Conservation (phyloP, 2,888 invertebrate species). For the Ariolimax columbianus region DNA sequence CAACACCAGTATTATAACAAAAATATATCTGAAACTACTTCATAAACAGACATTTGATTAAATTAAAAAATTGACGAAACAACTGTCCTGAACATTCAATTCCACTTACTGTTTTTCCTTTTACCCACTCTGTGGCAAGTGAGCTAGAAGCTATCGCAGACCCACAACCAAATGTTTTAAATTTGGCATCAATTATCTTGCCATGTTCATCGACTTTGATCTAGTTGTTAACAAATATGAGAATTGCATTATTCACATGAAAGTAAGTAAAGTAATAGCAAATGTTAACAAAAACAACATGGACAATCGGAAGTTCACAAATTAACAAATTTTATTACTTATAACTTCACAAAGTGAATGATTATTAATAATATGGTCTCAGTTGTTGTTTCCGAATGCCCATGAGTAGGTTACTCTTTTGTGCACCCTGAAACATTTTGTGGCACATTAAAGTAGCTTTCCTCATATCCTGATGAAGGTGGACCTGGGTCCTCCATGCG, state of each 20-base stretch:
- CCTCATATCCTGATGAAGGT: too few relatives aligned
- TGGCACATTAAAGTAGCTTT: too few relatives aligned
- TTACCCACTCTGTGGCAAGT: constrained; percentile 97
- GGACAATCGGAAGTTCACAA: background rate
- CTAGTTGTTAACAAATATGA: constrained; percentile 60
- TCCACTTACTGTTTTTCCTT: constrained; percentile 88
- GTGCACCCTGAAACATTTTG: too few relatives aligned
- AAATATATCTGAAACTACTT: too few relatives aligned
- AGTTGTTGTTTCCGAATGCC: too few relatives aligned
- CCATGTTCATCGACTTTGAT: constrained; percentile 96
- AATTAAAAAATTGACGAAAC: too few relatives aligned
- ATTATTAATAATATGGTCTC: background rate
- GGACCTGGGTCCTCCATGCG: too few relatives aligned
- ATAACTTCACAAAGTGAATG: background rate
- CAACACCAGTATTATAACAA: background rate
- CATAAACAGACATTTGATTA: too few relatives aligned
- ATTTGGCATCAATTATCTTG: constrained; percentile 98
- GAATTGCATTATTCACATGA: background rate
- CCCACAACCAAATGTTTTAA: constrained; percentile 99
- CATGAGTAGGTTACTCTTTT: too few relatives aligned
- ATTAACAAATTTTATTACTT: background rate
- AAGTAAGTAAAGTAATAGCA: too few relatives aligned
- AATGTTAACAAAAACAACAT: background rate
- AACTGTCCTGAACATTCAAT: background rate
- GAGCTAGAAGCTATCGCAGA: constrained; percentile 99